A percentile compares a stretch with the other conserved stretches of the same genome.
phyloP scores from a whole-genome alignment of 2,888 invertebrate genomes.

The Rhaphigaster nebulosa region DNA sequence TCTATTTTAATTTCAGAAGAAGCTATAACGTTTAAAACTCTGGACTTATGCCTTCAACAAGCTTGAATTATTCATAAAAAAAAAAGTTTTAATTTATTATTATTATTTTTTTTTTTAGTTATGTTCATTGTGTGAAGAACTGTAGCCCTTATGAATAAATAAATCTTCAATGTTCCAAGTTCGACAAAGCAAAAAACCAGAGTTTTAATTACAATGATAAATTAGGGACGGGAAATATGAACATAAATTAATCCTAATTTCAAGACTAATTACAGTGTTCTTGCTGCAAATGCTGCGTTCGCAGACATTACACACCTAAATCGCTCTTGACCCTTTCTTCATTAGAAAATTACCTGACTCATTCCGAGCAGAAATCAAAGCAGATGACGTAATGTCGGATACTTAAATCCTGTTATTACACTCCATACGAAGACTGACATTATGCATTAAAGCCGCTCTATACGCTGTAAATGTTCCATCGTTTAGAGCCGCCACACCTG shows the following conservation, averaged over 20 bases:
- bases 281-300: background rate
- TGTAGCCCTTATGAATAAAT: too few relatives aligned
- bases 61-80: too few relatives aligned
- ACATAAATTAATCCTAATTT: background rate
- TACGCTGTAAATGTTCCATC: background rate
- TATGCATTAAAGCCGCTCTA: background rate
- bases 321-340: background rate
- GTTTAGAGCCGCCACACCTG: background rate
- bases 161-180: too few relatives aligned
- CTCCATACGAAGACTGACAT: background rate
- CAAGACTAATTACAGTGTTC: background rate
- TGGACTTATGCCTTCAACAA: too few relatives aligned
- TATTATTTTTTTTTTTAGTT: too few relatives aligned
- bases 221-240: background rate
- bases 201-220: too few relatives aligned
- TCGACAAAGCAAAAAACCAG: too few relatives aligned
- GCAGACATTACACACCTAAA: background rate
- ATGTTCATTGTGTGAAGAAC: too few relatives aligned
- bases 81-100: too few relatives aligned
- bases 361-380: slow-evolving; percentile 17
- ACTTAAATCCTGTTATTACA: slow-evolving; percentile 6
- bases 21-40: too few relatives aligned
- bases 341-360: slow-evolving; percentile 28
- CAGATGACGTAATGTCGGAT: background rate
- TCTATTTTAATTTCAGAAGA: too few relatives aligned